Evolutionary conservation across 2,113 vertebrate species (phyloP), one percentile per base, ranked within the genome.

Genomic region (Brachionichthys hirsutus): DNA sequence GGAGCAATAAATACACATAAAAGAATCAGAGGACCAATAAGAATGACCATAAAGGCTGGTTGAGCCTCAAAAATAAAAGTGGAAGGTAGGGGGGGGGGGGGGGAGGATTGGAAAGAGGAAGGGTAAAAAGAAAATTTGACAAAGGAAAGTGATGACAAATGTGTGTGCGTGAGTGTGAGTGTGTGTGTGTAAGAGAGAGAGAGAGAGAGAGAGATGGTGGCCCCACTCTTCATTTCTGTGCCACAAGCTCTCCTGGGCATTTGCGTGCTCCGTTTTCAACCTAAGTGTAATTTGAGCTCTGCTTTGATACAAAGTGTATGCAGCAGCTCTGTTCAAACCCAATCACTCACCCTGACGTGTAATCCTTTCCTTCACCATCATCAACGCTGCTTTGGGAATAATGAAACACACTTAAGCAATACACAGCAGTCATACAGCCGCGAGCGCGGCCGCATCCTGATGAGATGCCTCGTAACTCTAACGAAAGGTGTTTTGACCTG

Each of bases 321-420:
- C 87, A 89, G 89, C 87, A 85, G 89, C 88, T 90, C 85, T 82
- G 89, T 88, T 91, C 89, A 90, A 89, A 92, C 78, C 85, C 87
- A 90, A 90, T 90, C 91, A 86, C 82, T 91, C 90, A 89, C 83
- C 74, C 88, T 89, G 90, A 91, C 89, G 88, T 85, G 78, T 86
- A 85, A 89, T 90, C 88, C 89, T 87, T 87, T 86, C 83, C 83
- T 80, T 77, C 82, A 52, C 78, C 85, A 84, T 89, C 87, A 82
- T 89, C 82, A 87, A 80, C 75, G 83, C 56, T 83, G 86, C 83
- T 86, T 78, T 73, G 81, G 85, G 86, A 89, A 89, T 88, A 88
- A 90, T 89, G 86, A 87, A 89, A 89, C 79, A 82, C 85, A 86
- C 83, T 88, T 90, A 86, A 81, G 87, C 85, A 78, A 84, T 72